Evolutionary conservation across 2,797 vertebrate genomes (phyloP), one percentile per base, ranked within the genome.

Genomic region (Lacerta viridis): DNA sequence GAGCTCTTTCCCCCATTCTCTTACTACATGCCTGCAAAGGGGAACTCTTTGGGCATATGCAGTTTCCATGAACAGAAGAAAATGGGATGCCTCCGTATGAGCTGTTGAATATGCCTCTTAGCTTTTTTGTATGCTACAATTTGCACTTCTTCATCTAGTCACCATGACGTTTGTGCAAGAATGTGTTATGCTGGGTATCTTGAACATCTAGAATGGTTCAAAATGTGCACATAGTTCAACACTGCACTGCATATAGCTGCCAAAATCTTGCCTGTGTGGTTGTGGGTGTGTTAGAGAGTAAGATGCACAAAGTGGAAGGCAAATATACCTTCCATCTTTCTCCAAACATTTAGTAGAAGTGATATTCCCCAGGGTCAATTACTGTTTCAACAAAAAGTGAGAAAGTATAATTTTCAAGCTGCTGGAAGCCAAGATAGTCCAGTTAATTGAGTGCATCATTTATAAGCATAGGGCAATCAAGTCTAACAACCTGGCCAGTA

Each of bases 361-460:
- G 79, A 80, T 84, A 85, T 77, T 71, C 93, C 84, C 88, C 69
- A 86, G 94, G 83, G 81, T 61, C 82, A 89, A 84, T 92, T 91
- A 41, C 86, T 88, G 7, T 89, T 55, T 92, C 88, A 94, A 84
- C n/a, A 90, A 83, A 90, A 91, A 55, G 64, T n/a, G 89, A 83
- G 83, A 87, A 89, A 88, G 27, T 36, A 0, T 74, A 61, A 84
- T 89, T 92, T 94, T 93, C 77, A 86, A 89, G 64, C 33, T 91
- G 43, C 8, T 69, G 92, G 66, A 92, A 92, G 79, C 11, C 84
- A 79, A 87, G 29, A 75, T 93, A 80, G 72, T 59, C 46, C 72
- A 83, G 10, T 68, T 91, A 71, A 41, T 85, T n/a, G 50, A 89
- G 61, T 78, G 17, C 18, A 59, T 79, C 84, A 9, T n/a, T 88